These are phyloP conservation scores for Trichopria drosophilae DNA, from an alignment of 2,888 invertebrate species.

Conservation along the genomic window DNA sequence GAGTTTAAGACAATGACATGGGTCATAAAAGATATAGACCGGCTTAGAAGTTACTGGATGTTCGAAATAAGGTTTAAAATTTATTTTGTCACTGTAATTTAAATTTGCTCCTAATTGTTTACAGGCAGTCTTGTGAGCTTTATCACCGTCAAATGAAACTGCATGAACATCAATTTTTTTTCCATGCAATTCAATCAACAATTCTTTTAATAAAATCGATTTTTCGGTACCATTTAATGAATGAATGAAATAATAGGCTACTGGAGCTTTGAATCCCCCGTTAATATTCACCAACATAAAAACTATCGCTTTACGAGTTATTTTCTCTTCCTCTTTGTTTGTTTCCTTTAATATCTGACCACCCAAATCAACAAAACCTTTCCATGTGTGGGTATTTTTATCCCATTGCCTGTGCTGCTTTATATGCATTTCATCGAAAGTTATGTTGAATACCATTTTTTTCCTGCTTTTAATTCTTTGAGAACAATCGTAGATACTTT, in stretches of 20 bases:
- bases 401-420: constrained; percentile 13
- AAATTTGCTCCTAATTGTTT: constrained; percentile 23
- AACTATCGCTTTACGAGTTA: constrained; percentile 13
- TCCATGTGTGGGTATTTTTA: constrained; percentile 17
- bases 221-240: no score
- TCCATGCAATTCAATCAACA: constrained; percentile 13
- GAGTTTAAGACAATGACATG: no score
- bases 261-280: constrained; percentile 24
- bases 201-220: constrained; percentile 18
- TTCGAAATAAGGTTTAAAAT: no score
- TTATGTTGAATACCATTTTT: constrained; percentile 25
- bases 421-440: constrained; percentile 28
- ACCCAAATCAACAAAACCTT: constrained; percentile 25
- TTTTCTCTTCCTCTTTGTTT: constrained; percentile 1
- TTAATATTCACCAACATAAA: constrained; percentile 27
- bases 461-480: constrained; percentile 3
- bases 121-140: constrained; percentile 14
- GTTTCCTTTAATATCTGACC: constrained; percentile 13
- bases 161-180: constrained; percentile 16
- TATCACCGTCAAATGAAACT: constrained; percentile 22
- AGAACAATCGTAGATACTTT: constrained; percentile 19
- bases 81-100: constrained; percentile 19
- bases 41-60: constrained; percentile 9
- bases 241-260: constrained; percentile 23
- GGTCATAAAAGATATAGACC: no score